A percentile compares a stretch with the other conserved stretches of the same genome.
These are phyloP conservation scores for Cheilosia grossa DNA, from an alignment of 2,888 invertebrate species.

Conservation along the genomic window DNA sequence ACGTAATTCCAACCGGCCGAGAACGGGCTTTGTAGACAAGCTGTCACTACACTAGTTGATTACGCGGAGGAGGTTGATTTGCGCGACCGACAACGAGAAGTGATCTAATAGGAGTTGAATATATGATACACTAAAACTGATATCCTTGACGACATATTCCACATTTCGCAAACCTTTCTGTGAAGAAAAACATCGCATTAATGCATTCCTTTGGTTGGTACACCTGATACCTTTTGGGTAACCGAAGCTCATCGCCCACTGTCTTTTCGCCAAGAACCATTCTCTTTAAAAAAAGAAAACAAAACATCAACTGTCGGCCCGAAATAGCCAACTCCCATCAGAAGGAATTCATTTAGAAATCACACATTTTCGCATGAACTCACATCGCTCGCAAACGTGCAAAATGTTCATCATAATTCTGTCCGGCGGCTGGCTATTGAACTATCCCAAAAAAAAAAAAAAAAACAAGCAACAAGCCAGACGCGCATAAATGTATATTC, in stretches of 20 bases:
- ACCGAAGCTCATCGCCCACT: too few relatives aligned
- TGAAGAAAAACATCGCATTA: too few relatives aligned
- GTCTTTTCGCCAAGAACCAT: too few relatives aligned
- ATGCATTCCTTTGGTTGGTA: too few relatives aligned
- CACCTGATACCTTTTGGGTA: too few relatives aligned
- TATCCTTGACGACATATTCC: too few relatives aligned
- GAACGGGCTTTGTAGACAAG: conserved; percentile 35
- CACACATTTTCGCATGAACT: conserved; percentile 54
- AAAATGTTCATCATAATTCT: conserved; percentile 67
- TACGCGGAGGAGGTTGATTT: not conserved
- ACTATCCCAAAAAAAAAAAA: conserved; percentile 44
- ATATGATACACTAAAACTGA: too few relatives aligned
- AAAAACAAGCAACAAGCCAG: conserved; percentile 30
- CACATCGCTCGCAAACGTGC: conserved; percentile 54
- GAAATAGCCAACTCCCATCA: conserved; percentile 37
- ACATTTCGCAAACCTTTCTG: too few relatives aligned
- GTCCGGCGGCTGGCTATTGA: conserved; percentile 66
- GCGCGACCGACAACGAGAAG: too few relatives aligned
- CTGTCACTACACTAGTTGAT: conserved; percentile 32
- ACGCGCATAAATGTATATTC: conserved; percentile 43
- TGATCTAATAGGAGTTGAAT: too few relatives aligned
- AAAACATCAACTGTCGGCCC: conserved; percentile 12
- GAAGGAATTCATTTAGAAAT: conserved; percentile 37
- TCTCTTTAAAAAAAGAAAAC: not conserved
- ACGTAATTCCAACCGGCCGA: conserved; percentile 32